Conservation (phyloP, 2,888 invertebrate species). For the Muschampia plurimacula region DNA sequence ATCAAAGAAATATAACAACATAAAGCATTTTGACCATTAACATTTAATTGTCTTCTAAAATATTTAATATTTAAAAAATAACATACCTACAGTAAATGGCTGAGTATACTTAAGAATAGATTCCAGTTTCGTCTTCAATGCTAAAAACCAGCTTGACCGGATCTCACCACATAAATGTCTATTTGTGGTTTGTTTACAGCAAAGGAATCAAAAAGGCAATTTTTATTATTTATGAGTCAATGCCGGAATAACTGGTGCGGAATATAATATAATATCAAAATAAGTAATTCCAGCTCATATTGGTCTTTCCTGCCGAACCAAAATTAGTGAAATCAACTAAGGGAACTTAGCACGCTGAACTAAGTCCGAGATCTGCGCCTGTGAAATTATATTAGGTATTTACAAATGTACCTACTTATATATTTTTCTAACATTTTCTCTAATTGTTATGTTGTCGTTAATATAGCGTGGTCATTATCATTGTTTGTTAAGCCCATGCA, state of each 20-base stretch:
- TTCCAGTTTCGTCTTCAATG: conserved; percentile 59
- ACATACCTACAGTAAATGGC: conserved; percentile 2
- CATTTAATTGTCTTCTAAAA: conserved; percentile 15
- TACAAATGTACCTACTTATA: background rate
- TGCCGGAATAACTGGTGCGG: background rate
- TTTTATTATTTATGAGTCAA: background rate
- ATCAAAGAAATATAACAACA: background rate
- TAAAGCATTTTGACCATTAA: conserved; percentile 10
- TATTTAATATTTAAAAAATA: background rate
- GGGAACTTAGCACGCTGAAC: no score
- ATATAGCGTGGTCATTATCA: conserved; percentile 47
- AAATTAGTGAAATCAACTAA: no score
- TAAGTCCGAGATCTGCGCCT: background rate
- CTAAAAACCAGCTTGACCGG: conserved; percentile 64
- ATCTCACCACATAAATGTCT: conserved; percentile 40
- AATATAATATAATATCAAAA: background rate
- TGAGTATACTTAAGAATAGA: conserved; percentile 40
- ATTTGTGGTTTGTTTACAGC: conserved; percentile 12
- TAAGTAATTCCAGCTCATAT: background rate
- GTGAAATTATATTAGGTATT: background rate
- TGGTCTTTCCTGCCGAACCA: no score
- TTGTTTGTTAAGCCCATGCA: conserved; percentile 50
- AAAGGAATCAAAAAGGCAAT: conserved; percentile 3
- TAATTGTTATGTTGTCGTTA: conserved; percentile 11
- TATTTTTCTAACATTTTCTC: conserved; percentile 9